Base-by-base conservation (phyloP, 2,888 invertebrate species). In the Idaea biselata region DNA sequence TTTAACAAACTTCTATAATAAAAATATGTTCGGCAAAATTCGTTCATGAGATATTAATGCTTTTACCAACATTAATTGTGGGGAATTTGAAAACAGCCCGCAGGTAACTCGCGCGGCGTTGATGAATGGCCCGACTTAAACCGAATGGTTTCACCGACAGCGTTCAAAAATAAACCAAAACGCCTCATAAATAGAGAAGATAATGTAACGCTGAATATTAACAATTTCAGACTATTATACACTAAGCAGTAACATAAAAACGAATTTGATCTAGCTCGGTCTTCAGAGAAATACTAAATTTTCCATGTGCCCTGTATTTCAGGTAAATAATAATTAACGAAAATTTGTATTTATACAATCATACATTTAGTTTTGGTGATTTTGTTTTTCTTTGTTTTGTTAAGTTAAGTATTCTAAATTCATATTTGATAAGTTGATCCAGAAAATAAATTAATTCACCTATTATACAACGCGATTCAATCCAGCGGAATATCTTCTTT, bases 101-200 rank as follows among this genome's bases (percentile, higher is more conserved):
- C 65, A 67, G 69, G 63, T 65, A 65, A 32, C 58, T 58, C 55
- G 55, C 60, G 16, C 61, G 55, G 16, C 60, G 58, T 59, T 69
- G 71, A 71, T 68, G 67, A 65, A 71, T 71, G 60, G 61, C 64
- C 58, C 62, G 63, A 67, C 65, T 70, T 68, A 66, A 55, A 64
- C 64, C 18, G 62, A 71, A 67, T 61, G 68, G 61, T 65, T 66
- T 65, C 63, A 63, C 58, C 66, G 56, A 61, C 60, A 64, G 57
- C 58, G 57, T 62, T 67, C 64, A 67, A 56, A 65, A 67, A 71
- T 59, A 60, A 62, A 32, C 60, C 62, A 60, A 58, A 60, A 67
- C 65, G 62, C 16, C 60, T 57, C 56, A 18, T n/a, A 60, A 58
- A 60, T 61, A 60, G 61, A 18, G 58, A 33, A 7, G 32, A 55